Evolutionary conservation across 2,113 vertebrate species (phyloP), one percentile per base, ranked within the genome.

Genomic region (Marcusenius ussheri): DNA sequence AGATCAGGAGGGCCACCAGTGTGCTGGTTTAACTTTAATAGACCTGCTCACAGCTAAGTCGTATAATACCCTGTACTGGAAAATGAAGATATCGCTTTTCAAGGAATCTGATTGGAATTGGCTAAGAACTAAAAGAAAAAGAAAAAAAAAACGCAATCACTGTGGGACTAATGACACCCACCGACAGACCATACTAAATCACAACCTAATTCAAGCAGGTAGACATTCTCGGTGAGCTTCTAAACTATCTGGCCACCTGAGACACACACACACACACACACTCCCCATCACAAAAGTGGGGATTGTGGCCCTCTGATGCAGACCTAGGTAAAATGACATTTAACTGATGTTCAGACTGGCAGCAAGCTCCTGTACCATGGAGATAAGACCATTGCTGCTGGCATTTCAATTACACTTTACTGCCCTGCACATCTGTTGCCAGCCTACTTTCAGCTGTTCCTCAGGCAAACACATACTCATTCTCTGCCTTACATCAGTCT

Each of bases 391-490:
- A 96, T 95, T 94, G 96, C 96, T 96, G 95, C 95, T 96, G 96
- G 96, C 96, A 96, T 96, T 96, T 96, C 96, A 96, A 96, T 96
- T 96, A 96, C 96, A 96, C 95, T 96, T 96, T 96, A 95, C 95
- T 96, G 96, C 95, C 96, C 96, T 87, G 94, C 95, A 96, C 96
- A 96, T 96, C 96, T 96, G 96, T 96, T 95, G 95, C 94, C 90
- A 95, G 94, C 95, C 95, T 95, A 95, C 95, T 96, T 96, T 96
- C 95, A 94, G 94, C 95, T 95, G 94, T 90, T 94, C 96, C 95
- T 94, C 94, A 94, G 95, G 96, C 95, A 94, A 95, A 96, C 94
- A 93, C 94, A 93, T 94, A 94, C 95, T 95, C 90, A 94, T 93
- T 94, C 94, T 94, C 94, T 95, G 93, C 92, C 94, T 95, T 91